These are phyloP conservation scores for Gadus chalcogrammus DNA, from an alignment of 2,113 vertebrate species.

Conservation along the genomic window DNA sequence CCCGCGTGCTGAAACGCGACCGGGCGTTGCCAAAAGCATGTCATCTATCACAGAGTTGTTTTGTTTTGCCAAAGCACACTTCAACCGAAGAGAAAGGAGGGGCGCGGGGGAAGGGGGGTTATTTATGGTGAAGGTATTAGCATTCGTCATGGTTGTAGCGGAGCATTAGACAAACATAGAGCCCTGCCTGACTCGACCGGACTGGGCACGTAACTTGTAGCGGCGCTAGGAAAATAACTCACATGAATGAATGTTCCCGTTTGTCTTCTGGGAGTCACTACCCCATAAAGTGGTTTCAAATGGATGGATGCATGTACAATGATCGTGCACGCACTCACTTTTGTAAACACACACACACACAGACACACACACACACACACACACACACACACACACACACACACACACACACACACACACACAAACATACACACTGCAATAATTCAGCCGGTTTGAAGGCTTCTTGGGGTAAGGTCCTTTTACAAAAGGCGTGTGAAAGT, in stretches of 20 bases:
- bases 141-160: background rate
- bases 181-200: constrained; percentile 13
- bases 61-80: constrained; percentile 13
- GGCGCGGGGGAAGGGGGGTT: background rate
- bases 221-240: constrained; percentile 8
- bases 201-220: constrained; percentile 7
- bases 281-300: no score
- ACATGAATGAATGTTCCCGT: no score
- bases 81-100: background rate
- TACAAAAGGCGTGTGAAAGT: no score
- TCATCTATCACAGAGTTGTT: background rate
- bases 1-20: no score
- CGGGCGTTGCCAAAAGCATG: background rate
- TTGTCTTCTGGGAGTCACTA: no score
- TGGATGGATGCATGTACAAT: background rate
- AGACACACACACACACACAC: background rate
- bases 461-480: no score
- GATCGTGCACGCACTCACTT: background rate
- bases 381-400: background rate
- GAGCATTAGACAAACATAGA: constrained; percentile 1
- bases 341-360: background rate
- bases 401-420: background rate
- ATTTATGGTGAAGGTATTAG: background rate
- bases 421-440: background rate
- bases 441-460: no score